Base-by-base conservation (phyloP, 2,797 vertebrate species). In the Gymnopithys bicolor region DNA sequence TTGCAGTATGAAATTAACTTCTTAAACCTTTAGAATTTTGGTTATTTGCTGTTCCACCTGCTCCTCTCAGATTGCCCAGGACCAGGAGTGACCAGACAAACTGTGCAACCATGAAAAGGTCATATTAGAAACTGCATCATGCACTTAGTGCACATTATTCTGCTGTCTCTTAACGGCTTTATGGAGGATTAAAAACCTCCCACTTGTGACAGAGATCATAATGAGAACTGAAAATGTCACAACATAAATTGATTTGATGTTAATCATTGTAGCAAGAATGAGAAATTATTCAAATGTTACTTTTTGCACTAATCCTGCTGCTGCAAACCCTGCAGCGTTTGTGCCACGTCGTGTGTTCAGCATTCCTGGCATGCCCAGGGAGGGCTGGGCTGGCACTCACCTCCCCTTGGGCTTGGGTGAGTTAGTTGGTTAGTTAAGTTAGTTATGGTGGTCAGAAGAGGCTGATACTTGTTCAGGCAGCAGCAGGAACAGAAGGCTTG, bases 181-280 rank as follows among this genome's bases (percentile, higher is more conserved):
- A 80, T 51, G 70, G 73, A 32, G 76, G 85, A 95, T 96, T 96
- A 93, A 95, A 97, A 94, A 92, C 89, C 87, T 95, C 70, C 80
- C 77, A 91, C 67, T 77, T 84, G 67, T 88, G 89, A 96, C 91
- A 95, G 82, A 96, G 85, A 94, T 91, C 89, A 86, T 93, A 96
- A 96, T 84, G 64, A 90, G 92, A 97, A 95, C 89, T 94, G 95
- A 96, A 97, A 96, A 97, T 97, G 95, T 93, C 92, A 94, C 87
- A 93, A 89, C 73, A 93, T 86, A 94, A 96, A 97, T 96, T 97
- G 94, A 95, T 93, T 97, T 95, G 95, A 91, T 93, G 93, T 95
- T 96, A 96, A 96, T 95, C 87, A 74, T 90, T 75, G 87, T 94
- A 92, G 90, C 83, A 93, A 88, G 64, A 73, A 80, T 27, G 48